phyloP scores from a whole-genome alignment of 2,113 vertebrate species.

The Macrotis lagotis region DNA sequence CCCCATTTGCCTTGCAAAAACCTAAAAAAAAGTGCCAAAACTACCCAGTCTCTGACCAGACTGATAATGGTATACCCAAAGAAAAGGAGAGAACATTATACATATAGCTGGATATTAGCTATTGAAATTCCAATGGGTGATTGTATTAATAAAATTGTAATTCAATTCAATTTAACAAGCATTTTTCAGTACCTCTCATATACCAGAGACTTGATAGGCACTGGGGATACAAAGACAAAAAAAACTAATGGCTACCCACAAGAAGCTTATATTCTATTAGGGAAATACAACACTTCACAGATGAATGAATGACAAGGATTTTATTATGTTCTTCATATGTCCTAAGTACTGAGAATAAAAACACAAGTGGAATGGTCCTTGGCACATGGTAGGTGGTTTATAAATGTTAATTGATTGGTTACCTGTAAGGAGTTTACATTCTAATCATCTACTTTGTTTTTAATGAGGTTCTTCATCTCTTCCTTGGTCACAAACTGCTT shows the following conservation, averaged over 20 bases:
- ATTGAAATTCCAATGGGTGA: not conserved
- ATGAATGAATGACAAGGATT: not conserved
- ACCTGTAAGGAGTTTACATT: not conserved
- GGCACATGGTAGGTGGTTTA: not conserved
- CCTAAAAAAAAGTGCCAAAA: not conserved
- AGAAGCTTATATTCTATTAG: not conserved
- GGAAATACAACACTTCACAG: not conserved
- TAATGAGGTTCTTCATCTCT: no score
- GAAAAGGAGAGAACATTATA: not conserved
- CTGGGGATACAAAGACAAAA: not conserved
- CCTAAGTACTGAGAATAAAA: not conserved
- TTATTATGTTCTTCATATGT: not conserved
- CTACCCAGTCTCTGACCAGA: not conserved
- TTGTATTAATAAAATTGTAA: not conserved
- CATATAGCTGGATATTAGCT: not conserved
- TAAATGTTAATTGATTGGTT: not conserved
- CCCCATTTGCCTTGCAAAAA: no score
- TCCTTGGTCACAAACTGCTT: no score
- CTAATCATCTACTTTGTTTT: no score
- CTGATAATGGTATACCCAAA: not conserved
- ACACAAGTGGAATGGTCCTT: not conserved
- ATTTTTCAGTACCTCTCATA: not conserved
- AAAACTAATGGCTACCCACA: not conserved
- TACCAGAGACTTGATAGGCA: not conserved
- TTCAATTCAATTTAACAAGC: not conserved